phyloP scores from a whole-genome alignment of 2,113 vertebrate genomes.

The Beaufortia kweichowensis region DNA sequence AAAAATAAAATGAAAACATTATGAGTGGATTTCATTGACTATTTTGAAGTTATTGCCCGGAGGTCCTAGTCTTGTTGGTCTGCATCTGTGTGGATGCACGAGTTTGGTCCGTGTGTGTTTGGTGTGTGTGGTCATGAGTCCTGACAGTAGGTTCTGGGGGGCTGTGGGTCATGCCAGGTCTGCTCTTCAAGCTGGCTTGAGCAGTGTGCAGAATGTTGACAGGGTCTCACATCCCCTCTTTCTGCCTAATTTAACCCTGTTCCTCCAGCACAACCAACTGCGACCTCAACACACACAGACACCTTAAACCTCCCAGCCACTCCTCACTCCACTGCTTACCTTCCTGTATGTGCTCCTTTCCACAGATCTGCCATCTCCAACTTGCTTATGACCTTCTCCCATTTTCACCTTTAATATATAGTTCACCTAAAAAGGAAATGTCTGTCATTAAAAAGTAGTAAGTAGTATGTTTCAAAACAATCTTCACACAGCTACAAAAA shows the following conservation, averaged over 20 bases:
- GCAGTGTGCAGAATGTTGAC: conserved; percentile 68
- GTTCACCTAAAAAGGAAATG: no score
- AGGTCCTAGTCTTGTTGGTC: conserved; percentile 33
- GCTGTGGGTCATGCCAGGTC: conserved; percentile 71
- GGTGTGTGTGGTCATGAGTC: conserved; percentile 68
- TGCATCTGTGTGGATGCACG: conserved; percentile 35
- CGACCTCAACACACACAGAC: conserved; percentile 54
- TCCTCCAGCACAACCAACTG: conserved; percentile 58
- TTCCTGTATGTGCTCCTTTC: conserved; percentile 15
- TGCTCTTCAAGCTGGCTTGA: conserved; percentile 62
- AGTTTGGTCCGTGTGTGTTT: conserved; percentile 39
- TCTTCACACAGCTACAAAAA: no score
- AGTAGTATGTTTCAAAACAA: no score
- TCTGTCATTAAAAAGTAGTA: no score
- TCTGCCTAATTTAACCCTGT: conserved; percentile 79
- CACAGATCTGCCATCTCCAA: background rate
- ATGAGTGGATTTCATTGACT: background rate
- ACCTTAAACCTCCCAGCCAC: conserved; percentile 44
- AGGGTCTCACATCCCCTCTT: conserved; percentile 68
- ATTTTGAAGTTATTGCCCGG: conserved; percentile 19
- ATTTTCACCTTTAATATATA: background rate
- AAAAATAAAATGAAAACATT: conserved; percentile 14
- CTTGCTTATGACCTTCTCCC: background rate
- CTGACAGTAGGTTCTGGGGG: conserved; percentile 74
- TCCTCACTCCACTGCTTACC: conserved; percentile 4